Evolutionary conservation across 2,797 vertebrate genomes (phyloP).

Genomic region (Crenichthys baileyi): DNA sequence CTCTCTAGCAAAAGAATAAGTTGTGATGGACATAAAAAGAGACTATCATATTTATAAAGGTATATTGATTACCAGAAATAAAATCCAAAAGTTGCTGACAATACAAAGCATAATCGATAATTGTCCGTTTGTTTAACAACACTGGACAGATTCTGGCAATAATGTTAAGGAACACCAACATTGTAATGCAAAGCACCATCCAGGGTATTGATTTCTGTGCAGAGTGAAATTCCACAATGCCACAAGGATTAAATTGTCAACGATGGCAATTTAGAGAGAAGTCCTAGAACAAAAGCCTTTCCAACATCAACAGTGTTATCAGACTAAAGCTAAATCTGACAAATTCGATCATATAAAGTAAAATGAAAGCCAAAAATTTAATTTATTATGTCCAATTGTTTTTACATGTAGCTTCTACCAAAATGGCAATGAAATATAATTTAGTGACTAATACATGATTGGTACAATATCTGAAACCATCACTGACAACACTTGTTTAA

Average conservation of each 20-base stretch:
- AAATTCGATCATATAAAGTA: neutral
- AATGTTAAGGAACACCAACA: neutral
- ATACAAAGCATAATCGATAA: neutral
- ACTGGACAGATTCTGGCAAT: conserved; percentile 1
- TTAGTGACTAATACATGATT: too few relatives aligned
- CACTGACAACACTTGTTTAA: too few relatives aligned
- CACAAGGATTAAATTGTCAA: conserved; percentile 10
- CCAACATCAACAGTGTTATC: neutral
- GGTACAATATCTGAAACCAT: too few relatives aligned
- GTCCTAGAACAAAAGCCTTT: neutral
- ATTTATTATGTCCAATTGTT: neutral
- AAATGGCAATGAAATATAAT: neutral
- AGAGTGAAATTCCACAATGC: conserved; percentile 13
- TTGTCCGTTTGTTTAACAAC: neutral
- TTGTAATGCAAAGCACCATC: conserved; percentile 14
- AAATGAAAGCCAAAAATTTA: neutral
- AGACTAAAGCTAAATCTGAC: neutral
- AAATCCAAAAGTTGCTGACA: neutral
- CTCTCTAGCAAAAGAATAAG: neutral
- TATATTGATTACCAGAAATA: neutral
- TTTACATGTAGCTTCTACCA: neutral
- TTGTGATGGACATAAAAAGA: neutral
- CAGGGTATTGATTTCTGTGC: conserved; percentile 31
- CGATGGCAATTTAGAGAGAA: neutral
- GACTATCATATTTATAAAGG: neutral